These are phyloP conservation scores for Drosophila borealis DNA, from an alignment of 2,888 invertebrate genomes.

Conservation along the genomic window DNA sequence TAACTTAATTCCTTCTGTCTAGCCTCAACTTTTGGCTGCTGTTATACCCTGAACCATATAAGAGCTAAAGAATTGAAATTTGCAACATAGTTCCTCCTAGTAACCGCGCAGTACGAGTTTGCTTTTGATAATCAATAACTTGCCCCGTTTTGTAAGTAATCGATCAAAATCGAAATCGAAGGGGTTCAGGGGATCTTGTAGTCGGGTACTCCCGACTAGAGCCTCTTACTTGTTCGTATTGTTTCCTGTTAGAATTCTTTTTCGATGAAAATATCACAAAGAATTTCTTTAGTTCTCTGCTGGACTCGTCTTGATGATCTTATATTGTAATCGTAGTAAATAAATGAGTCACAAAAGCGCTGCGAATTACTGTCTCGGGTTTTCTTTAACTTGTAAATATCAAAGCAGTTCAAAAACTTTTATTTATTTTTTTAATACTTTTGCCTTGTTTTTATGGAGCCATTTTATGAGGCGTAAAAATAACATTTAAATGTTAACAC, in stretches of 20 bases:
- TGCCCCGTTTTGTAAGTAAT: too few species aligned
- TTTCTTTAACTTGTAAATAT: slow-evolving; percentile 32
- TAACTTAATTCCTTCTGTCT: too few species aligned
- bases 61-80: too few species aligned
- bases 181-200: too few species aligned
- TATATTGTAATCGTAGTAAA: neutral
- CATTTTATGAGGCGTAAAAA: slow-evolving; percentile 76
- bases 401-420: slow-evolving; percentile 56
- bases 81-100: too few species aligned
- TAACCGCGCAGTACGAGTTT: too few species aligned
- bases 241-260: neutral
- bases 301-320: neutral
- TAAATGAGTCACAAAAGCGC: neutral
- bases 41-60: too few species aligned
- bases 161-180: too few species aligned
- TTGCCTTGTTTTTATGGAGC: slow-evolving; percentile 53
- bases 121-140: too few species aligned
- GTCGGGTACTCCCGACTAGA: too few species aligned
- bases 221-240: too few species aligned
- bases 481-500: slow-evolving; percentile 80
- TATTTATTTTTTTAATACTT: slow-evolving; percentile 23
- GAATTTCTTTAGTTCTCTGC: neutral
- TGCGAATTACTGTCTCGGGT: slow-evolving; percentile 1
- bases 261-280: neutral
- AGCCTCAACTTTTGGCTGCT: too few species aligned